Evolutionary conservation across 1,140 invertebrate species (phyloP), one percentile per base, ranked within the genome.

Genomic region (Medauroidea extradentata): DNA sequence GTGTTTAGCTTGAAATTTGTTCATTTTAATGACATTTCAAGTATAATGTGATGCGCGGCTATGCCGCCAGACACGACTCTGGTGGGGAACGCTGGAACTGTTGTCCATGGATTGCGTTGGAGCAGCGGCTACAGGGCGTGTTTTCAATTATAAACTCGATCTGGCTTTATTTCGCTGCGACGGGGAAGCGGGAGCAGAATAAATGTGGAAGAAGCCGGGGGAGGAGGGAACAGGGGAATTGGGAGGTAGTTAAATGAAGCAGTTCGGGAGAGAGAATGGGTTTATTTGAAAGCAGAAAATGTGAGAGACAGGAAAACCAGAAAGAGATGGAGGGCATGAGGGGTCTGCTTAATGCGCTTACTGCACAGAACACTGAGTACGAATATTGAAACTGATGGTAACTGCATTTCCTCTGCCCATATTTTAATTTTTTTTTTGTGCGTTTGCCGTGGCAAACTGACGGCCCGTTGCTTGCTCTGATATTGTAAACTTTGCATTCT

Each of bases 1-100:
- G 24, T 59, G 57, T 59, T 59, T 59, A 59, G 57, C 57, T 59
- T 44, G 39, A 59, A 57, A 59, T 59, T 44, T 53, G 57, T 59
- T 59, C 57, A 44, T 53, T 59, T 59, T 59, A 59, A 59, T 53
- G 57, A 53, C 57, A 59, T 59, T 53, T 59, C 34, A 11, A 59
- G 50, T 53, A 23, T 16, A 53, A 59, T 53, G 57, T 52, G 52
- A 54, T 7, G 52, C 34, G 19, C 27, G 24, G 23, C n/a, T n/a
- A n/a, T n/a, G n/a, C n/a, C n/a, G n/a, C n/a, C n/a, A 39, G 52
- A 11, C 29, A 34, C 29, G 29, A 4, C 29, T 11, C 29, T 34
- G 29, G 29, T 11, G 29, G 29, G 5, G 4, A 11, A 4, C 29
- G 29, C 29, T 8, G 16, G 43, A 16, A 46, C 16, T 13, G 16